phyloP scores from a whole-genome alignment of 2,888 invertebrate species.

The Dione juno region DNA sequence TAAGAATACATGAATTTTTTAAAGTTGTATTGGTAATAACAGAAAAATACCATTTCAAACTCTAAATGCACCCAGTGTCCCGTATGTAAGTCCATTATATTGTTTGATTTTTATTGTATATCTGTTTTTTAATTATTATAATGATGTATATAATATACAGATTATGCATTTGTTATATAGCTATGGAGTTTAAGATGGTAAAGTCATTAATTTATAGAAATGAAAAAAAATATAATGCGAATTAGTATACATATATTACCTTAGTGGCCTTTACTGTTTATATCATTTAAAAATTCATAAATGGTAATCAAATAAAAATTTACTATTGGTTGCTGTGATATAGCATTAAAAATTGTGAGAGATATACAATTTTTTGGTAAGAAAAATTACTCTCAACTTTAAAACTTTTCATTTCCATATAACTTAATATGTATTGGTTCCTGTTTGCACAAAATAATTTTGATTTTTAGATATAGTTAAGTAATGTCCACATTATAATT shows the following conservation, averaged over 20 bases:
- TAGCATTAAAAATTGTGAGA: not conserved
- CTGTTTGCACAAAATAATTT: conserved; percentile 27
- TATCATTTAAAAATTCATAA: not conserved
- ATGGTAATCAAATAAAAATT: conserved; percentile 6
- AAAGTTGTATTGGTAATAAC: conserved; percentile 11
- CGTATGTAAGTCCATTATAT: conserved; percentile 21
- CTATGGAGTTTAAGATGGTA: conserved; percentile 5
- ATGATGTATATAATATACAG: conserved; percentile 10
- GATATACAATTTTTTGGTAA: not conserved
- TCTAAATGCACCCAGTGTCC: conserved; percentile 48
- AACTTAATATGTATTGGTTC: conserved; percentile 14
- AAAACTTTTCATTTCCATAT: not conserved
- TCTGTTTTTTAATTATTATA: conserved; percentile 19
- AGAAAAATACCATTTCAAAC: conserved; percentile 2
- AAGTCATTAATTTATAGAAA: conserved; percentile 24
- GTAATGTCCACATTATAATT: conserved; percentile 14
- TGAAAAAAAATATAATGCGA: not conserved
- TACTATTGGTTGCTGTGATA: conserved; percentile 14
- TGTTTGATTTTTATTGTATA: conserved; percentile 3
- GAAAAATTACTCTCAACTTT: not conserved
- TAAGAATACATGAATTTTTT: conserved; percentile 34
- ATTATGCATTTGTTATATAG: conserved; percentile 30
- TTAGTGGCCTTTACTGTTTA: conserved; percentile 12
- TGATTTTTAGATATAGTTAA: conserved; percentile 29
- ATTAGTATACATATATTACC: conserved; percentile 11